Base-by-base conservation (phyloP, 2,888 invertebrate species). In the Agrochola macilenta region DNA sequence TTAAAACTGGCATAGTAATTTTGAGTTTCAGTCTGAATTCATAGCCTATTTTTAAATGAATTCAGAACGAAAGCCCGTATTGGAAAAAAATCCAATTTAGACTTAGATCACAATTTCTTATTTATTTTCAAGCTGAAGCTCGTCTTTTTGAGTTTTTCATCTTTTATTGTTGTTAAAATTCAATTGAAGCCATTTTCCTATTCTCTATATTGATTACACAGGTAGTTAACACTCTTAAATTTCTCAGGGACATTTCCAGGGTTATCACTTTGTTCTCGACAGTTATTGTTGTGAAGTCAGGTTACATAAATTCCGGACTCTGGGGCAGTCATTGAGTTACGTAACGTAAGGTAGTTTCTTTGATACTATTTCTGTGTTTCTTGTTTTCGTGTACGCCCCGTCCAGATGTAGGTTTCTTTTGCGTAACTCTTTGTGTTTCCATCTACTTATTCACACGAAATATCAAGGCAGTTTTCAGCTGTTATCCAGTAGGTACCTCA, bases 341-440 rank as follows among this genome's bases (percentile, higher is more conserved):
- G 57, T 79, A 84, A 82, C 49, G 57, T 79, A 84, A 84, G 43
- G 35, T 52, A 52, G 49, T 69, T 68, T 46, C 20, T 70, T 74
- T 52, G 7, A 43, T 35, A 43, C 54, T 68, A 71, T 68, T 71
- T 78, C 39, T 30, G 66, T 63, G 5, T 14, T n/a, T 65, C 1
- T 60, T 58, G 80, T 63, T 26, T 73, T 54, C 68, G 35, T 69
- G 46, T 69, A 57, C 14, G 35, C 23, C 0, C 5, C 35, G 39
- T 1, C 26, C 8, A 57, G 61, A 35, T 60, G n/a, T 57, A 17
- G 20, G 66, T 20, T 26, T 14, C 3, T 30, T 77, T 82, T 52
- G 76, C 14, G 35, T 54, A 54, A 54, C 30, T 60, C 12, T 49
- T 39, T n/a, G 14, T 39, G 26, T 39, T 60, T 49, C 14, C 35